phyloP scores from a whole-genome alignment of 1,140 invertebrate species.

The Drosophila equinoxialis region DNA sequence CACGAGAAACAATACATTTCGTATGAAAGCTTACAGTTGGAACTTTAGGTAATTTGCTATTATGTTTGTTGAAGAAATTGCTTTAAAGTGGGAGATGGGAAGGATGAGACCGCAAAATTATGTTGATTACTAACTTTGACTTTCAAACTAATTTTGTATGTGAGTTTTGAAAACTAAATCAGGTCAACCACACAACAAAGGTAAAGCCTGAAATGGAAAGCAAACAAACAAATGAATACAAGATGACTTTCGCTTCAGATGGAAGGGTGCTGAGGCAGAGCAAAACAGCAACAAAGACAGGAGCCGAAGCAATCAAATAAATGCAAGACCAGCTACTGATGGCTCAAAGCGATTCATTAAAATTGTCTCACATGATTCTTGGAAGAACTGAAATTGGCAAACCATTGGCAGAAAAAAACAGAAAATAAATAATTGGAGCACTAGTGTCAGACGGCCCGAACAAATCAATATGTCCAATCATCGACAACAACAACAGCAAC shows the following conservation, averaged over 20 bases:
- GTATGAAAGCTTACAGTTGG: background rate
- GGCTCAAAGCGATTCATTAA: slow-evolving; percentile 33
- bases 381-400: slow-evolving; percentile 52
- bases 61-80: slow-evolving; percentile 11
- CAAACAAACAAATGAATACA: slow-evolving; percentile 21
- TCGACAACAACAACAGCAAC: slow-evolving; percentile 18
- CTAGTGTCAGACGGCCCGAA: slow-evolving; percentile 52
- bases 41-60: slow-evolving; percentile 28
- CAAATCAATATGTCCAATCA: slow-evolving; percentile 77
- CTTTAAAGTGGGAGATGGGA: slow-evolving; percentile 30
- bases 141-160: slow-evolving; percentile 57
- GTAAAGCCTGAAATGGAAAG: slow-evolving; percentile 71
- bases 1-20: background rate
- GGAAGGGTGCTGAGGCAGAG: slow-evolving; percentile 37
- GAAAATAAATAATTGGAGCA: slow-evolving; percentile 71
- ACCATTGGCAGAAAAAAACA: slow-evolving; percentile 25
- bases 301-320: background rate
- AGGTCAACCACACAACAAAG: slow-evolving; percentile 57
- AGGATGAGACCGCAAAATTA: slow-evolving; percentile 60
- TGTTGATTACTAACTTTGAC: slow-evolving; percentile 44
- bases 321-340: slow-evolving; percentile 4
- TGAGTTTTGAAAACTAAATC: slow-evolving; percentile 53
- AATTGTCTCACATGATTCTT: slow-evolving; percentile 66
- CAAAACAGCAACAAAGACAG: slow-evolving; percentile 48
- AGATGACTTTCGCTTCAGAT: slow-evolving; percentile 70